phyloP scores from a whole-genome alignment of 92 coral and sea anemone species.

The Heteractis magnifica region DNA sequence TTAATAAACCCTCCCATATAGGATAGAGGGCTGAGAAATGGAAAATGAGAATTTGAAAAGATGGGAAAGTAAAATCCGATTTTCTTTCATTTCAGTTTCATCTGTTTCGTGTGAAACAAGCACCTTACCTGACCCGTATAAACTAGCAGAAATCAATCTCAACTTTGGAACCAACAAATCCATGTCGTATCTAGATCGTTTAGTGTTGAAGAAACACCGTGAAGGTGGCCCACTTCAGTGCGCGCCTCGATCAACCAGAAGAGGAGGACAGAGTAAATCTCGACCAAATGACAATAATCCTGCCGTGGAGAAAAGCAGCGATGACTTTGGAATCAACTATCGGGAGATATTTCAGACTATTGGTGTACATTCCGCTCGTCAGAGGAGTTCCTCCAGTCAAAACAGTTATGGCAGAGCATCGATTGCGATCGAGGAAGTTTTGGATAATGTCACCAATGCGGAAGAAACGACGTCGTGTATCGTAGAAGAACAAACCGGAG shows the following conservation, averaged over 20 bases:
- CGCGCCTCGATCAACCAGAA: slow-evolving; percentile 13
- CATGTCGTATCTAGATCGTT: slow-evolving; percentile 80
- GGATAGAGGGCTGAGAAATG: neutral
- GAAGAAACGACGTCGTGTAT: slow-evolving; percentile 71
- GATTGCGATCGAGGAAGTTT: slow-evolving; percentile 63
- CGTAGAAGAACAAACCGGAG: slow-evolving; percentile 54
- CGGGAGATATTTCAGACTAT: slow-evolving; percentile 80
- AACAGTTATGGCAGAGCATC: slow-evolving; percentile 15
- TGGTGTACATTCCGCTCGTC: slow-evolving; percentile 44
- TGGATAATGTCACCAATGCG: slow-evolving; percentile 32
- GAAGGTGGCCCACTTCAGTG: slow-evolving; percentile 16
- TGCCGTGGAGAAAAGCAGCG: slow-evolving; percentile 21
- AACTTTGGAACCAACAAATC: slow-evolving; percentile 73
- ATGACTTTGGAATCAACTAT: slow-evolving; percentile 71
- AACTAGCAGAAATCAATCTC: slow-evolving; percentile 63
- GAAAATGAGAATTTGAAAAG: neutral
- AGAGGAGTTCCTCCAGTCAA: slow-evolving; percentile 18
- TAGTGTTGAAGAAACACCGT: slow-evolving; percentile 75
- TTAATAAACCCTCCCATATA: neutral
- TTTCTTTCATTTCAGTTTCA: slow-evolving; percentile 28
- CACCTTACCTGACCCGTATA: slow-evolving; percentile 55
- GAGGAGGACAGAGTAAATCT: slow-evolving; percentile 12
- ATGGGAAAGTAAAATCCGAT: too few species aligned
- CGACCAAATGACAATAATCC: neutral
- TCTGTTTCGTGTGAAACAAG: slow-evolving; percentile 74